Conservation (phyloP, 1,140 invertebrate genomes). For the Hylaeus anthracinus region DNA sequence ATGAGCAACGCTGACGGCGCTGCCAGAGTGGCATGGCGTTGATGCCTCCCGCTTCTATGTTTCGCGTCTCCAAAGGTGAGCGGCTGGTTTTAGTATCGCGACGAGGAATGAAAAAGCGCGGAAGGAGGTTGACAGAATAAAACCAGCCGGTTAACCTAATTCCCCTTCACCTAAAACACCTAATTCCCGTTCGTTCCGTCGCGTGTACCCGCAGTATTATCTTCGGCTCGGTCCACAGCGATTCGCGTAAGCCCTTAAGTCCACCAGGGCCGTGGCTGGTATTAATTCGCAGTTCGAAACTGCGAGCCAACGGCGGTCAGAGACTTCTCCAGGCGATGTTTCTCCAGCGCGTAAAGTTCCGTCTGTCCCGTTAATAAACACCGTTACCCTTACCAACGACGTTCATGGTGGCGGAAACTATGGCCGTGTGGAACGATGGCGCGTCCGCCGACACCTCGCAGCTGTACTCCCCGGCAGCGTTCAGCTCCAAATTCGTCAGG, state of each 20-base stretch:
- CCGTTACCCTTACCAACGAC: slow-evolving; percentile 85
- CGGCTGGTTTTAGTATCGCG: not conserved
- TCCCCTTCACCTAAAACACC: slow-evolving; percentile 31
- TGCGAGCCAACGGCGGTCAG: not conserved
- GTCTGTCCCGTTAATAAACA: not conserved
- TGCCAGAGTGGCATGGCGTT: not conserved
- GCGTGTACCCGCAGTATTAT: slow-evolving; percentile 49
- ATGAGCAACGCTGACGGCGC: not conserved
- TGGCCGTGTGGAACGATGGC: slow-evolving; percentile 91
- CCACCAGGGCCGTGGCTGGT: slow-evolving; percentile 37
- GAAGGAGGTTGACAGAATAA: not conserved
- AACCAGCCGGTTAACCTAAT: slow-evolving; percentile 11
- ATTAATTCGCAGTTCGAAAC: slow-evolving; percentile 51
- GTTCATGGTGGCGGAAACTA: slow-evolving; percentile 86
- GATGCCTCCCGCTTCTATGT: not conserved
- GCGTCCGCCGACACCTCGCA: slow-evolving; percentile 93
- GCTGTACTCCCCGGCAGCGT: slow-evolving; percentile 86
- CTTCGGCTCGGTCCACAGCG: slow-evolving; percentile 48
- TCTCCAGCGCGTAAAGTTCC: not conserved
- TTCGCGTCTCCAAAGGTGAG: not conserved
- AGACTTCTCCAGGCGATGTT: not conserved
- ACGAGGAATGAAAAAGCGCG: too few relatives aligned
- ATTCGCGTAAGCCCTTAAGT: slow-evolving; percentile 49
- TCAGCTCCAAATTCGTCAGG: slow-evolving; percentile 82
- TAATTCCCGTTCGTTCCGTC: slow-evolving; percentile 43